Conservation (phyloP, 2,113 vertebrate species). For the Odontophorus gujanensis region DNA sequence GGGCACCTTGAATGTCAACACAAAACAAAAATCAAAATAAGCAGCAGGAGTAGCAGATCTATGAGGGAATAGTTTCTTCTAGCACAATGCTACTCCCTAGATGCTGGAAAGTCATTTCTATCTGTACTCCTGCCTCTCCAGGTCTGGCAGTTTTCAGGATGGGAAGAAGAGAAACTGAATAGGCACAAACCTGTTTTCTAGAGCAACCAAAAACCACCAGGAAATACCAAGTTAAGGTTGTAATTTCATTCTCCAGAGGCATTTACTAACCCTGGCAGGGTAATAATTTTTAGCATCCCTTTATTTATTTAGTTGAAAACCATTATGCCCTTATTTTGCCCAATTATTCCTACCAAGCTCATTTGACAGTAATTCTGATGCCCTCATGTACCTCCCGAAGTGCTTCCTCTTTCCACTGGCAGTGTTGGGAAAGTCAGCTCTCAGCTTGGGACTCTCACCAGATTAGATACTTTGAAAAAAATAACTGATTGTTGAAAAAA, state of each 20-base stretch:
- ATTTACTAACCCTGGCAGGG: neutral
- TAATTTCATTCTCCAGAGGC: neutral
- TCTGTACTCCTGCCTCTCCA: neutral
- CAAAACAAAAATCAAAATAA: constrained; percentile 16
- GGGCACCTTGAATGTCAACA: neutral
- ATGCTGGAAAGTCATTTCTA: neutral
- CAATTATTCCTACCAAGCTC: neutral
- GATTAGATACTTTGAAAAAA: neutral
- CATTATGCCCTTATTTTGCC: neutral
- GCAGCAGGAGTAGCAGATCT: neutral
- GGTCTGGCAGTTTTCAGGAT: neutral
- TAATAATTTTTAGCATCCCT: neutral
- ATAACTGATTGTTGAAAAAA: neutral
- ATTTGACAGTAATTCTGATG: neutral
- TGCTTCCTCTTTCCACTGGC: neutral
- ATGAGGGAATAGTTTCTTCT: neutral
- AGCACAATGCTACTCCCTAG: neutral
- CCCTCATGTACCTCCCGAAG: neutral
- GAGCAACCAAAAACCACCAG: neutral
- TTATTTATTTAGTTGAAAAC: neutral
- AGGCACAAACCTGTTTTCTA: neutral
- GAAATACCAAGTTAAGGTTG: neutral
- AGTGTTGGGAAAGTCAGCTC: neutral
- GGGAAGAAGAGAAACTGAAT: neutral
- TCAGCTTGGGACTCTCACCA: neutral